Percentiles rank a stretch among this genome's conserved stretches.
Conservation (phyloP, 2,113 vertebrate genomes). For the Mystacornis crossleyi region DNA sequence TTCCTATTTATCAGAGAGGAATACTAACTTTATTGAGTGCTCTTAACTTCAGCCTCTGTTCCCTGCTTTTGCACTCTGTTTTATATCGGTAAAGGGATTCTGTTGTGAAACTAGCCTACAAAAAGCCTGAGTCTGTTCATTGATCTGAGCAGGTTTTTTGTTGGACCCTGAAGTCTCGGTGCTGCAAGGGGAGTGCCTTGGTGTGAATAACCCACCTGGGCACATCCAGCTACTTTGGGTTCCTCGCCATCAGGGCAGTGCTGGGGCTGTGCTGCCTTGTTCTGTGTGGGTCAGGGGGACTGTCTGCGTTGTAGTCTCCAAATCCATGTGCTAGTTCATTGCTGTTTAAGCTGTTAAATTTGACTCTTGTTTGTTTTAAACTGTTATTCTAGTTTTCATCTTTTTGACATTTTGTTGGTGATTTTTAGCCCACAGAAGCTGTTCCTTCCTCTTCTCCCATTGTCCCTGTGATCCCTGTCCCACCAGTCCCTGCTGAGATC, state of each 20-base stretch:
- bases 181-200: background rate
- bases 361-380: background rate
- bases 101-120: background rate
- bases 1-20: background rate
- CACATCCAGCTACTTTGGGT: accelerated
- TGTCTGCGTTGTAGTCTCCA: background rate
- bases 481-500: constrained; percentile 90
- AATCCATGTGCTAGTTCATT: background rate
- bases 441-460: constrained; percentile 89
- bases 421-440: constrained; percentile 94
- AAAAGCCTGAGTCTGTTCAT: background rate
- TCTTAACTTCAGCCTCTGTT: background rate
- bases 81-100: background rate
- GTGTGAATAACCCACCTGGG: accelerated
- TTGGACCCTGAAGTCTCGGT: background rate
- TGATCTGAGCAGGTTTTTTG: background rate
- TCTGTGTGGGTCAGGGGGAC: accelerated
- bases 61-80: background rate
- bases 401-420: constrained; percentile 74
- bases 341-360: background rate
- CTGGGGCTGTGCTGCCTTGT: background rate
- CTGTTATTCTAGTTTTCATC: background rate
- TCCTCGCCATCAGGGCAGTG: accelerated
- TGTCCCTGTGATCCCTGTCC: constrained; percentile 94
- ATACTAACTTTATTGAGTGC: background rate